These are phyloP conservation scores for Siniperca scherzeri DNA, from an alignment of 2,797 vertebrate genomes.

Conservation along the genomic window DNA sequence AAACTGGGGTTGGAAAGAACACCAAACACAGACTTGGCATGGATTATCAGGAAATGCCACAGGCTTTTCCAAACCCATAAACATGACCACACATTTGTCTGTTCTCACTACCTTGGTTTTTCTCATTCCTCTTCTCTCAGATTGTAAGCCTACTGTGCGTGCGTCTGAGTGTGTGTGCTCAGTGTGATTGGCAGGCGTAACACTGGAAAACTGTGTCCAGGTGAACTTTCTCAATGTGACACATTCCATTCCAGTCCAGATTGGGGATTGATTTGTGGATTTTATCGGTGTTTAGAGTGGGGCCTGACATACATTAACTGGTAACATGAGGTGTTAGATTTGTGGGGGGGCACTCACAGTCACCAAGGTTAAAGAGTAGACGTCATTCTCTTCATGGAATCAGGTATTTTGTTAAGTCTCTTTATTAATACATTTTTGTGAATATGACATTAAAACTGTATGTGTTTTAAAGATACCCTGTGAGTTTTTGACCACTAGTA, in stretches of 20 bases:
- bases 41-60: constrained; percentile 70
- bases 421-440: background rate
- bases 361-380: constrained; percentile 9
- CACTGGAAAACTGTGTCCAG: constrained; percentile 65
- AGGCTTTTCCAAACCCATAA: constrained; percentile 74
- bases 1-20: constrained; percentile 46
- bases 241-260: constrained; percentile 61
- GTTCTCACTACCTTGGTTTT: constrained; percentile 49
- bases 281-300: constrained; percentile 56
- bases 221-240: constrained; percentile 68
- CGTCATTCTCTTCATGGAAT: constrained; percentile 24
- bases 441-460: background rate
- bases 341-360: constrained; percentile 26
- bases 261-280: constrained; percentile 65
- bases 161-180: constrained; percentile 11
- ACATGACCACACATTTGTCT: constrained; percentile 77
- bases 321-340: constrained; percentile 68
- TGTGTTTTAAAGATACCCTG: background rate
- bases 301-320: constrained; percentile 58
- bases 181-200: constrained; percentile 62
- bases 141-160: constrained; percentile 20
- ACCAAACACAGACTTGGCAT: constrained; percentile 65
- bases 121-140: background rate
- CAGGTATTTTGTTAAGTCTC: constrained; percentile 11
- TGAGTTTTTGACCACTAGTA: too few relatives aligned